phyloP scores from a whole-genome alignment of 2,113 vertebrate genomes.

The Holacanthus passer region DNA sequence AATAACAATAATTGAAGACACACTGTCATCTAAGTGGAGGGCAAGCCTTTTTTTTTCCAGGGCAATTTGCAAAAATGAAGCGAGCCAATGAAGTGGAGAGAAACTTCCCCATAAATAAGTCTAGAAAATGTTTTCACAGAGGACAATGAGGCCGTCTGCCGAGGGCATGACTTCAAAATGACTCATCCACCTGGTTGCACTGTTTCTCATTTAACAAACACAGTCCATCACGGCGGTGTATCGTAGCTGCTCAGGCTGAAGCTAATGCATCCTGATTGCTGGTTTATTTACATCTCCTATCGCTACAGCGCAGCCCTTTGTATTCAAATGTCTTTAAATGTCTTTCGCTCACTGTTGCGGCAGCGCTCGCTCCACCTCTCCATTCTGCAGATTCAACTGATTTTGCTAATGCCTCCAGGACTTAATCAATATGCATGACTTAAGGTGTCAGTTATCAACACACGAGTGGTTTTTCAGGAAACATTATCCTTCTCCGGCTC shows the following conservation, averaged over 20 bases:
- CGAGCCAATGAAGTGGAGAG: conserved; percentile 57
- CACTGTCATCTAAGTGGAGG: conserved; percentile 54
- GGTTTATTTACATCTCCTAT: conserved; percentile 73
- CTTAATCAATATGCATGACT: conserved; percentile 78
- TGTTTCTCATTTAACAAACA: conserved; percentile 60
- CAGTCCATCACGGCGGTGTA: conserved; percentile 57
- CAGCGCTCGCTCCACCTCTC: conserved; percentile 31
- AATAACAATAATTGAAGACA: conserved; percentile 59
- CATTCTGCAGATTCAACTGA: conserved; percentile 73
- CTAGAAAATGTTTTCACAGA: conserved; percentile 60
- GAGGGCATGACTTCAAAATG: conserved; percentile 58
- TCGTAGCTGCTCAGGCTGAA: conserved; percentile 37
- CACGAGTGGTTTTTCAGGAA: conserved; percentile 67
- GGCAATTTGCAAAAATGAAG: conserved; percentile 65
- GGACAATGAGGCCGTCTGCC: conserved; percentile 59
- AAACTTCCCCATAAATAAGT: conserved; percentile 63
- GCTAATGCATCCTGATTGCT: conserved; percentile 64
- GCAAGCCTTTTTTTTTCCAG: conserved; percentile 53
- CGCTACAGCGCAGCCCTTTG: conserved; percentile 62
- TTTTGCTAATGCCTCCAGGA: conserved; percentile 68
- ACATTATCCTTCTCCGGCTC: conserved; percentile 53
- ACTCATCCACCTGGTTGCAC: conserved; percentile 58
- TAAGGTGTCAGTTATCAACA: conserved; percentile 76
- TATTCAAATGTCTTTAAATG: conserved; percentile 67
- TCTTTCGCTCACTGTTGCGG: conserved; percentile 54